phyloP scores from a whole-genome alignment of 2,113 vertebrate species.

The Hippocampus mohnikei region DNA sequence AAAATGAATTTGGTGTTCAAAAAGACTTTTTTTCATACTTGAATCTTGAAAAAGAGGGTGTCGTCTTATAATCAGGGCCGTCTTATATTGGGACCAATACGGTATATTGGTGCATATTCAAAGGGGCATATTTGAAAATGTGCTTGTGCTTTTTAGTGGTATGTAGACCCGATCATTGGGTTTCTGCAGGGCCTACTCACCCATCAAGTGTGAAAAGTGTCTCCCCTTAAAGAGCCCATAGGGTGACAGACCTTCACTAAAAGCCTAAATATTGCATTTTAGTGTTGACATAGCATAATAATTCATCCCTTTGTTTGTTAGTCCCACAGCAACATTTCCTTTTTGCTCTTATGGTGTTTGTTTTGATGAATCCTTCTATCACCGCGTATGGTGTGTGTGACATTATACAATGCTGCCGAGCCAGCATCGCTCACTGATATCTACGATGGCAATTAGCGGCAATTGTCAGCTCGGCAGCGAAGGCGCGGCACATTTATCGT shows the following conservation, averaged over 20 bases:
- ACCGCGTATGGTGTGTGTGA: not conserved
- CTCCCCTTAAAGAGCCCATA: not conserved
- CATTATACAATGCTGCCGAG: not conserved
- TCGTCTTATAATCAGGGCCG: too few relatives aligned
- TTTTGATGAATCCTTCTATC: not conserved
- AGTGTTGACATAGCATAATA: not conserved
- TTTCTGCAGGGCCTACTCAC: too few relatives aligned
- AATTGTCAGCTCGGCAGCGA: not conserved
- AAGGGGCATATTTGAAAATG: too few relatives aligned
- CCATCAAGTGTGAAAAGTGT: not conserved
- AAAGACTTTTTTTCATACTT: too few relatives aligned
- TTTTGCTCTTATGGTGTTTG: not conserved
- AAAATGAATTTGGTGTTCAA: too few relatives aligned
- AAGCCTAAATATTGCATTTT: too few relatives aligned
- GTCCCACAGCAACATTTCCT: not conserved
- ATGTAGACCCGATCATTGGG: too few relatives aligned
- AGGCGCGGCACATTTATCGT: not conserved
- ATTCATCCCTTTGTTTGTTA: not conserved
- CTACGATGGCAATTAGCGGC: slow-evolving; percentile 2
- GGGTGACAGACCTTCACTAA: too few relatives aligned
- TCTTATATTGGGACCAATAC: too few relatives aligned
- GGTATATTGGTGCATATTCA: too few relatives aligned
- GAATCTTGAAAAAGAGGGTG: too few relatives aligned
- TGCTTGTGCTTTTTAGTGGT: too few relatives aligned
- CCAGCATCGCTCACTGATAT: not conserved